Conservation (phyloP, 2,888 invertebrate genomes). For the Phyllotreta cruciferae region DNA sequence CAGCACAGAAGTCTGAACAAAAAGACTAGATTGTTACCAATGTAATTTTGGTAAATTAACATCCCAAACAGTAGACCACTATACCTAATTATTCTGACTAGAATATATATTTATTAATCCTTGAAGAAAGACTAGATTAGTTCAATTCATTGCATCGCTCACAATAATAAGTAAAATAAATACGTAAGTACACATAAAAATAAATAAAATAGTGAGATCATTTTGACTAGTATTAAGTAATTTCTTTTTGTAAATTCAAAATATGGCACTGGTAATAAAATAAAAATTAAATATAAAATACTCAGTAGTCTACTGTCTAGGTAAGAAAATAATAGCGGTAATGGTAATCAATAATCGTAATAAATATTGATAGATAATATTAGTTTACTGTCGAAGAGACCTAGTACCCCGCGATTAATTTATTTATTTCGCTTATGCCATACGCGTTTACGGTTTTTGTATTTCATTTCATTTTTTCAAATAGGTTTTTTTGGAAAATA, state of each 20-base stretch:
- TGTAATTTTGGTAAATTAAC: neutral
- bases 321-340: conserved; percentile 1
- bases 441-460: conserved; percentile 41
- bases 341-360: neutral
- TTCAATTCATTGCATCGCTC: too few relatives aligned
- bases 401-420: conserved; percentile 45
- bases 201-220: too few relatives aligned
- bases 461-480: conserved; percentile 40
- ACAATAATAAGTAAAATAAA: too few relatives aligned
- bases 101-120: too few relatives aligned
- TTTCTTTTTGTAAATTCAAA: too few relatives aligned
- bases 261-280: too few relatives aligned
- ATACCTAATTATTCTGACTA: too few relatives aligned
- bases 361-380: neutral
- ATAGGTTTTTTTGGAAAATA: conserved; percentile 43
- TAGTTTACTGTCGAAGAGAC: conserved; percentile 13
- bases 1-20: conserved; percentile 6
- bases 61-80: too few relatives aligned
- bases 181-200: too few relatives aligned
- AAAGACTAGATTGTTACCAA: conserved; percentile 11
- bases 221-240: too few relatives aligned
- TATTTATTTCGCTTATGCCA: conserved; percentile 47
- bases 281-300: too few relatives aligned
- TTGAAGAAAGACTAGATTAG: too few relatives aligned
- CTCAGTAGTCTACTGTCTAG: conserved; percentile 9